phyloP scores from a whole-genome alignment of 2,888 invertebrate genomes.

The Bombylius discolor region DNA sequence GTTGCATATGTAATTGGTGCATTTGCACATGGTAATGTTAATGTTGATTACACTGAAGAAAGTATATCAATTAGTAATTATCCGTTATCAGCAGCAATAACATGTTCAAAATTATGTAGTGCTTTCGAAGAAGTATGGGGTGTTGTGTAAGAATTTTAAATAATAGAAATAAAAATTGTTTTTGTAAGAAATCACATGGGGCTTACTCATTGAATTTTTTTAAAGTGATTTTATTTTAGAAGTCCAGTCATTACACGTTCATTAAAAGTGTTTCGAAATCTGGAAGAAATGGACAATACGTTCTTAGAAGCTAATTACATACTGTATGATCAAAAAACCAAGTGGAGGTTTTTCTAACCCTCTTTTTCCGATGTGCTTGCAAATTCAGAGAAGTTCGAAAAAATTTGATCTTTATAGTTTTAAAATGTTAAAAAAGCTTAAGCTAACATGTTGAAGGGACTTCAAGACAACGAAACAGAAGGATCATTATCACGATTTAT shows the following conservation, averaged over 20 bases:
- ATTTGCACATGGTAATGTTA: slow-evolving; percentile 92
- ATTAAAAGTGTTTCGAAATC: background rate
- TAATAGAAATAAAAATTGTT: background rate
- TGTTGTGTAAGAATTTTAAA: slow-evolving; percentile 39
- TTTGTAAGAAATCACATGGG: background rate
- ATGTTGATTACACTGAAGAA: slow-evolving; percentile 80
- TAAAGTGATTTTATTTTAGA: background rate
- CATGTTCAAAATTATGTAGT: slow-evolving; percentile 88
- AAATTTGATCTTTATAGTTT: too few species aligned
- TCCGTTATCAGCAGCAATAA: slow-evolving; percentile 90
- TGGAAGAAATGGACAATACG: too few species aligned
- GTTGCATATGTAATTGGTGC: slow-evolving; percentile 88
- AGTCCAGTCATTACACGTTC: background rate
- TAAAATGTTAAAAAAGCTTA: too few species aligned
- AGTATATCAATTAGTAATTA: slow-evolving; percentile 88
- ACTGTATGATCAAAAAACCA: too few species aligned
- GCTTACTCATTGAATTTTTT: background rate
- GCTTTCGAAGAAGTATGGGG: slow-evolving; percentile 93
- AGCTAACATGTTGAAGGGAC: too few species aligned
- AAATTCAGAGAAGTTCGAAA: too few species aligned
- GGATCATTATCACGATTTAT: too few species aligned
- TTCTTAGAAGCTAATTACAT: too few species aligned
- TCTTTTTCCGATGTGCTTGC: too few species aligned
- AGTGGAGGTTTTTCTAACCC: too few species aligned
- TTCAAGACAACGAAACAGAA: too few species aligned